A percentile compares a stretch with the other conserved stretches of the same genome.
Evolutionary conservation across 2,113 vertebrate species (phyloP).

Genomic region (Phylloscopus trochilus): DNA sequence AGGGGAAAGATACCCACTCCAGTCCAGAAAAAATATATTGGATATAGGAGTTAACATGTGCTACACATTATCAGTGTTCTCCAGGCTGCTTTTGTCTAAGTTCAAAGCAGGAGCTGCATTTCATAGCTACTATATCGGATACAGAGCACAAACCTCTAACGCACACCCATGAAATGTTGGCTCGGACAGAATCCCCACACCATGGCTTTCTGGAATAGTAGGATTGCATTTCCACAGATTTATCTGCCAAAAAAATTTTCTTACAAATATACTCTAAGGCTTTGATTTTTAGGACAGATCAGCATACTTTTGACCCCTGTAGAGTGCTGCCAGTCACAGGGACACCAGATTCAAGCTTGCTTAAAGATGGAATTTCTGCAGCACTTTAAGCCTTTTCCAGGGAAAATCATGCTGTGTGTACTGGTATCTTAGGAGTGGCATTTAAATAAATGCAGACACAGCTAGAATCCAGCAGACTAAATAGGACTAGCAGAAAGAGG

Average conservation of each 20-base stretch:
- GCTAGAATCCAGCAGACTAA: background rate
- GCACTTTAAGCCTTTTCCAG: background rate
- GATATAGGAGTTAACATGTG: background rate
- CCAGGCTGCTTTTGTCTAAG: background rate
- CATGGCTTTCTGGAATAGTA: background rate
- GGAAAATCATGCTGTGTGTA: background rate
- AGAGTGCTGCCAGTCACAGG: rapidly evolving
- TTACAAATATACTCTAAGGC: background rate
- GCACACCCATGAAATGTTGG: background rate
- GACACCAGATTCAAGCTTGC: background rate
- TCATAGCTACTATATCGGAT: background rate
- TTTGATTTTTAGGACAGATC: background rate
- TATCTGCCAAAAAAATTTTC: background rate
- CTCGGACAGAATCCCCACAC: background rate
- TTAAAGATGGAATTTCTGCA: background rate
- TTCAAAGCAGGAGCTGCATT: background rate
- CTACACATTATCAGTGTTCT: background rate
- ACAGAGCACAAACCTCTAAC: background rate
- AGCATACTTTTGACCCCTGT: background rate
- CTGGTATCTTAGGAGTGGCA: background rate
- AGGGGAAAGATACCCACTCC: background rate
- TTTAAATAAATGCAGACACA: background rate
- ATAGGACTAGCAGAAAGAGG: background rate
- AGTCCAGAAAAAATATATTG: background rate
- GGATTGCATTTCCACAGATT: background rate